Evolutionary conservation across 2,888 invertebrate genomes (phyloP).

Genomic region (Xanthorhoe designata): DNA sequence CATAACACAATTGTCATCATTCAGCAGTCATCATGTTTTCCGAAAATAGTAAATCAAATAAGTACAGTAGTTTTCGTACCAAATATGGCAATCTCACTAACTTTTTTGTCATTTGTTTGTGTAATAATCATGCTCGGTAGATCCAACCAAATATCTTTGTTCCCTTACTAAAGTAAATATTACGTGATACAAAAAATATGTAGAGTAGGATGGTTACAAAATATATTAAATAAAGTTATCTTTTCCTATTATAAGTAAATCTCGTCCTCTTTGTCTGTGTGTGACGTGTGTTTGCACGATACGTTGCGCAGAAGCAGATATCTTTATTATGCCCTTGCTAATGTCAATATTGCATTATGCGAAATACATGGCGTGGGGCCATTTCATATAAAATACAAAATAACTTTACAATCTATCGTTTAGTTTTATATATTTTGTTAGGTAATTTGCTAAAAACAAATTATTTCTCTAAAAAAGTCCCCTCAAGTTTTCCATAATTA

Average conservation of each 20-base stretch:
- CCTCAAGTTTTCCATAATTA: too few species aligned
- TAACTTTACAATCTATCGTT: too few species aligned
- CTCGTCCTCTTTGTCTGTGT: background rate
- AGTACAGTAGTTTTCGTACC: background rate
- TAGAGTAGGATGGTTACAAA: conserved; percentile 52
- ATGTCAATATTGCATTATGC: conserved; percentile 58
- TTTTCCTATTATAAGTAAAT: background rate
- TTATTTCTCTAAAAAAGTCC: too few species aligned
- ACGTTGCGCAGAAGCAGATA: conserved; percentile 52
- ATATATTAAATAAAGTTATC: background rate
- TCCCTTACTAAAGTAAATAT: conserved; percentile 67
- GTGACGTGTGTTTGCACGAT: conserved; percentile 1
- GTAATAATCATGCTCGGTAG: conserved; percentile 40
- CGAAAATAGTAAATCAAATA: background rate
- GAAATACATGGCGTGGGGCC: conserved; percentile 51
- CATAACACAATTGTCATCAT: background rate
- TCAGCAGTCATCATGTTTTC: background rate
- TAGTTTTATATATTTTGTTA: too few species aligned
- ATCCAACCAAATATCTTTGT: conserved; percentile 62
- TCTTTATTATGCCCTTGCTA: conserved; percentile 67
- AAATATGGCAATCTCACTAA: conserved; percentile 1
- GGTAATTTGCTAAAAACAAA: too few species aligned
- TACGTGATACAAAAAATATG: conserved; percentile 47
- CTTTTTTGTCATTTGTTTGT: conserved; percentile 41
- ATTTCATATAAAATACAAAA: background rate